Evolutionary conservation across 30 jellyfish, hydroid and myxozoan species (phyloP), one percentile per base, ranked within the genome.

Genomic region (Turritopsis dohrnii): DNA sequence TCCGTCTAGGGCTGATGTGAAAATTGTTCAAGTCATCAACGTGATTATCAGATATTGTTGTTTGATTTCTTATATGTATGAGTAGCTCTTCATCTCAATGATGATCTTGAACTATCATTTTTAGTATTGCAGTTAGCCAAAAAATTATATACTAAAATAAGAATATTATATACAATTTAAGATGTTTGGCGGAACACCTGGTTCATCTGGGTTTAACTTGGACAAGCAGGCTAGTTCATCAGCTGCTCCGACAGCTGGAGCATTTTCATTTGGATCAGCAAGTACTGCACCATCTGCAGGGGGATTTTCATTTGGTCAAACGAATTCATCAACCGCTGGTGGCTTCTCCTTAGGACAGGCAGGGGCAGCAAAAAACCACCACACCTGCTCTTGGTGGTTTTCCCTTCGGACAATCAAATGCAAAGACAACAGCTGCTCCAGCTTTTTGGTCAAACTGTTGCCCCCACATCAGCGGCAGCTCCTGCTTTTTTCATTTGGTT

Each of bases 261-360:
- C 84, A 4, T 80, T 80, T 60, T 80, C 87, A 1, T 80, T 80
- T 80, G 87, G 87, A 21, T 7, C 85, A 52, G 23, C 41, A 21
- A 8, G 82, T 52, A 69, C 77, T 69, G 77, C 77, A 31, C 83
- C 83, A 21, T 21, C 24, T 72, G 81, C 81, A 5, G 66, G 31
- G 18, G 80, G 54, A 31, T 52, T 54, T 80, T 41, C 28, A 16
- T 52, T 54, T 23, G 25, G 28, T 16, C 53, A 18, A 8, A 65
- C 3, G n/a, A 65, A 80, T 80, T 27, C 87, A 16, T 20, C 87
- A 80, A 53, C 29, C 21, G 21, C 52, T 22, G 80, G 87, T 5
- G 82, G 87, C n/a, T 80, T 80, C 66, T 53, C 87, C n/a, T 80
- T 80, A 22, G 79, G 80, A 20, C 60, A 69, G 28, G 7, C 79